Percentiles rank a stretch among this genome's conserved stretches.
Evolutionary conservation across 2,797 vertebrate species (phyloP).

Genomic region (Amphiprion clarkii): DNA sequence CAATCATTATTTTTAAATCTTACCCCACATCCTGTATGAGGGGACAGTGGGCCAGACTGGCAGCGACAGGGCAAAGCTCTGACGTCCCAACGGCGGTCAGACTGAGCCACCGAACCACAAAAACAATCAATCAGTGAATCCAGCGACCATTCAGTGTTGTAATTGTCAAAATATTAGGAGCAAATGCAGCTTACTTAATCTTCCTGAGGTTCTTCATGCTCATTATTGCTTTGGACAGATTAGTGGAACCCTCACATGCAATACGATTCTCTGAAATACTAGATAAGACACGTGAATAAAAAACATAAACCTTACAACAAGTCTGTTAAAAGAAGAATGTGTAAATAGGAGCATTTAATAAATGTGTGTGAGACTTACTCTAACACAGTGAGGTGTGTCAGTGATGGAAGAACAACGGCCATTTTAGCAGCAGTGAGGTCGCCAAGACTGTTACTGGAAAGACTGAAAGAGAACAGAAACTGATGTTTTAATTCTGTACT

Average conservation of each 20-base stretch:
- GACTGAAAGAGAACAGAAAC: constrained; percentile 71
- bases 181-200: constrained; percentile 85
- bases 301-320: not conserved
- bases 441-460: constrained; percentile 87
- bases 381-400: constrained; percentile 81
- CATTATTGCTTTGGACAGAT: constrained; percentile 74
- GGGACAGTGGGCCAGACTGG: constrained; percentile 81
- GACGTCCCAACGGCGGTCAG: constrained; percentile 84
- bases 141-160: too few relatives aligned
- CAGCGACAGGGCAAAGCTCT: constrained; percentile 79
- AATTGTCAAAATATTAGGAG: not conserved
- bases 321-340: not conserved
- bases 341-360: not conserved
- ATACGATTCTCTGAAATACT: constrained; percentile 90
- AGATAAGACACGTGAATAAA: constrained; percentile 9
- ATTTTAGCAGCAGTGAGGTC: constrained; percentile 79
- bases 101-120: constrained; percentile 58
- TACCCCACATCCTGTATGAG: constrained; percentile 89
- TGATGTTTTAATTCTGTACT: not conserved
- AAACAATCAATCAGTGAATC: not conserved
- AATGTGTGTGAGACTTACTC: constrained; percentile 82
- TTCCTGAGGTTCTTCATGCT: constrained; percentile 81
- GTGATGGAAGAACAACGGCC: constrained; percentile 77
- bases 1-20: constrained; percentile 45
- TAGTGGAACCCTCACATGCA: constrained; percentile 68